Evolutionary conservation across 2,113 vertebrate genomes (phyloP).

Genomic region (Epinephelus lanceolatus): DNA sequence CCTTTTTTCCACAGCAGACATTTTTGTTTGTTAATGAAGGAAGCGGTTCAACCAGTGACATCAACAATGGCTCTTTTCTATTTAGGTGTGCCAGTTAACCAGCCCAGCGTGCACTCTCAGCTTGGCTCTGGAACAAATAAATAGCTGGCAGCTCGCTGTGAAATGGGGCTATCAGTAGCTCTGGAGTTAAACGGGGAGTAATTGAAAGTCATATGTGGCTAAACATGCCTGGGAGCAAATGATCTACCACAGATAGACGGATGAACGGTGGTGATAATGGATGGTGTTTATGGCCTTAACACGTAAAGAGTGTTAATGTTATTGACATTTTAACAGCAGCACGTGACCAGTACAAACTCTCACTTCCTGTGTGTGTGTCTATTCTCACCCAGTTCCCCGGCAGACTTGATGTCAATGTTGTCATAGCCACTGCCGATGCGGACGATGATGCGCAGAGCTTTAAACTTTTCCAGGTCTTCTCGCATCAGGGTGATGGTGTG

Average conservation of each 20-base stretch:
- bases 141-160: neutral
- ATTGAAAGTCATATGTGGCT: neutral
- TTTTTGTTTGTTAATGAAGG: neutral
- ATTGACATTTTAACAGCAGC: neutral
- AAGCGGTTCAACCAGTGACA: neutral
- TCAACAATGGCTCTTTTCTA: neutral
- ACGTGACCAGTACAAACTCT: neutral
- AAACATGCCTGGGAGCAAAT: neutral
- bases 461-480: slow-evolving; percentile 99
- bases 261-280: neutral
- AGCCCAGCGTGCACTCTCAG: neutral
- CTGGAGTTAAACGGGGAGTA: neutral
- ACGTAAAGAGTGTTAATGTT: too few species aligned
- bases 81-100: neutral
- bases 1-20: neutral
- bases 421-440: slow-evolving; percentile 98
- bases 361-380: neutral
- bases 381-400: slow-evolving; percentile 94
- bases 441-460: slow-evolving; percentile 97
- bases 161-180: neutral
- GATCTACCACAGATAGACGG: neutral
- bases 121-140: slow-evolving; percentile 8
- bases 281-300: neutral
- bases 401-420: slow-evolving; percentile 99
- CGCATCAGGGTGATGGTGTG: slow-evolving; percentile 98